These are phyloP conservation scores for Athene cunicularia DNA, from an alignment of 2,113 vertebrate genomes.

Conservation along the genomic window DNA sequence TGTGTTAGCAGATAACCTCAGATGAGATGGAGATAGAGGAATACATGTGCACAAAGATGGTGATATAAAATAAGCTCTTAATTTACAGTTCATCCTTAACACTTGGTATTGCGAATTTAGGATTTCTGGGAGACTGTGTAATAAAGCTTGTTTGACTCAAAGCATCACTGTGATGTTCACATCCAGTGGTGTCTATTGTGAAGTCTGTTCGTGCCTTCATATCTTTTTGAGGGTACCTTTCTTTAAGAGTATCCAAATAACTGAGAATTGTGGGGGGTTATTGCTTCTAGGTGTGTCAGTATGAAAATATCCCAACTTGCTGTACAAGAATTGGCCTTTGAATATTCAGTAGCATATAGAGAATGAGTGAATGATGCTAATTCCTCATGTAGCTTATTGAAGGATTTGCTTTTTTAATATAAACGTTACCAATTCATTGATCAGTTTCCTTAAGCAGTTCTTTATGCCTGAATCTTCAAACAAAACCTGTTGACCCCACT, in stretches of 20 bases:
- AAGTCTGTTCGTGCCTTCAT: neutral
- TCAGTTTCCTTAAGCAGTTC: constrained; percentile 73
- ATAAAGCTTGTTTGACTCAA: neutral
- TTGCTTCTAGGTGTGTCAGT: neutral
- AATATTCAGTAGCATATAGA: neutral
- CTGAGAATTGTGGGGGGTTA: neutral
- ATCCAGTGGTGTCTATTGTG: neutral
- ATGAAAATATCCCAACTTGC: no score
- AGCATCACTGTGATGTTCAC: neutral
- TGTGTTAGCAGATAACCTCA: neutral
- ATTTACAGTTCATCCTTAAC: neutral
- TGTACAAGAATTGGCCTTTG: neutral
- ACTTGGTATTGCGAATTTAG: neutral
- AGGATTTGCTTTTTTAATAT: neutral
- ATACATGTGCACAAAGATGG: neutral
- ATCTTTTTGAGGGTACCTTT: neutral
- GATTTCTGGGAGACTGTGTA: neutral
- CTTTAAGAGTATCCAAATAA: neutral
- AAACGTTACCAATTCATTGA: neutral
- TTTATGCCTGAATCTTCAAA: constrained; percentile 86
- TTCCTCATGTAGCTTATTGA: neutral
- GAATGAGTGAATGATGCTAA: neutral
- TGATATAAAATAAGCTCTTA: neutral
- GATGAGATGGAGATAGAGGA: neutral
- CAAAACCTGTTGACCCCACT: constrained; percentile 84